Base-by-base conservation (phyloP, 2,888 invertebrate species). In the Hirtodrosophila cameraria region DNA sequence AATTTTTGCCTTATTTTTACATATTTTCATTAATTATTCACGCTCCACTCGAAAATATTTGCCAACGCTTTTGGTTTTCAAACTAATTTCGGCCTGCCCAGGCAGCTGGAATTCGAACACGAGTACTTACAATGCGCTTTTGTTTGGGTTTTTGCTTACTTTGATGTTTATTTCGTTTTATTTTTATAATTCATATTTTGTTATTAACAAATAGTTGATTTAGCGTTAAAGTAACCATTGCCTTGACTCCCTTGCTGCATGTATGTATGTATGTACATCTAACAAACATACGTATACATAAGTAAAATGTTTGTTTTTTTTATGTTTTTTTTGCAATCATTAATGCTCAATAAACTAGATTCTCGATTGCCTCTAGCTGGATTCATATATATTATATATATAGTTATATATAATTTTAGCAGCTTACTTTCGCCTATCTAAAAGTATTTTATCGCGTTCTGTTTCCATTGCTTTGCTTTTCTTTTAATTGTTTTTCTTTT, bases 391-490 rank as follows among this genome's bases (percentile, higher is more conserved):
- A 43, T 36, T 31, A 7, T 42, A 3, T 58, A 27, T 42, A 54
- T 64, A 30, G 59, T 8, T 57, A 3, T 46, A 35, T 42, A 36
- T 54, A 74, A 53, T 74, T n/a, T 65, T 64, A 57, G 60, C 59
- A 49, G 75, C 75, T 65, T 72, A 52, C 57, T 84, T 81, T 84
- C 66, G 71, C 71, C 85, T 85, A 85, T 87, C 87, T 87, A 85
- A 86, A 81, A 72, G 60, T 62, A n/a, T 27, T 60, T 31, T 67
- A 55, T 38, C 49, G 33, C 45, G 43, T 64, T 45, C 53, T 54
- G 69, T 61, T 23, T 42, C 33, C 33, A 20, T 68, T 52, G 25
- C 35, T 61, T 50, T 31, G 30, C 15, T 31, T 39, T 36, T 31
- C 36, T 15, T 16, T 46, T n/a, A n/a, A n/a, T n/a, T 38, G 30